These are phyloP conservation scores for Acanthiza pusilla DNA, from an alignment of 2,797 vertebrate species.

Conservation along the genomic window DNA sequence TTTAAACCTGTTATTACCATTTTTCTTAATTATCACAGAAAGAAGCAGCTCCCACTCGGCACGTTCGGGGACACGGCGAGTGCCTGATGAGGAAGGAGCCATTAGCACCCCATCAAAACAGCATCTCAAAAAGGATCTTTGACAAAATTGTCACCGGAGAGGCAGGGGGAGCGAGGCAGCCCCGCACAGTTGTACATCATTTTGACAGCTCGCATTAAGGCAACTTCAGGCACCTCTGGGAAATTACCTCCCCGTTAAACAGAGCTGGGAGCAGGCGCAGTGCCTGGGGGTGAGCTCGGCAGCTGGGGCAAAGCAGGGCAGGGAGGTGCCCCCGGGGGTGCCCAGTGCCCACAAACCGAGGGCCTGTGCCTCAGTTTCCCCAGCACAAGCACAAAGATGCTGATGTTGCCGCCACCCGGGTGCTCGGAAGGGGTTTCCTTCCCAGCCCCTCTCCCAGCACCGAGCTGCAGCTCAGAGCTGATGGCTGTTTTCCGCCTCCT, in stretches of 20 bases:
- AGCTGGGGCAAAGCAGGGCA: neutral
- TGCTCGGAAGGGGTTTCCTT: neutral
- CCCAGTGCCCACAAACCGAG: neutral
- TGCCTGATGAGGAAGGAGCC: slow-evolving; percentile 54
- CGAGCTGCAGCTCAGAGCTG: neutral
- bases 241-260: slow-evolving; percentile 60
- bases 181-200: slow-evolving; percentile 55
- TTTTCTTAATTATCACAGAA: slow-evolving; percentile 22
- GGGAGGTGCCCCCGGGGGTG: neutral
- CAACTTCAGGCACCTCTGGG: slow-evolving; percentile 58
- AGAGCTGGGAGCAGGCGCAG: neutral
- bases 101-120: slow-evolving; percentile 67
- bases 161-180: slow-evolving; percentile 64
- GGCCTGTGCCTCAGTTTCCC: neutral
- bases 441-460: neutral
- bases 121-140: slow-evolving; percentile 62
- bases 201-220: slow-evolving; percentile 69
- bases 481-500: neutral
- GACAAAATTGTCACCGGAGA: slow-evolving; percentile 72
- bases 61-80: neutral
- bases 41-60: neutral
- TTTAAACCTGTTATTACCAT: neutral
- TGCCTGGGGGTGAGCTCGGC: neutral
- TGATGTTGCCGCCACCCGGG: rapidly evolving
- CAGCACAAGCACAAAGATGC: rapidly evolving